phyloP scores from a whole-genome alignment of 2,113 vertebrate species.

The Nothobranchius furzeri region DNA sequence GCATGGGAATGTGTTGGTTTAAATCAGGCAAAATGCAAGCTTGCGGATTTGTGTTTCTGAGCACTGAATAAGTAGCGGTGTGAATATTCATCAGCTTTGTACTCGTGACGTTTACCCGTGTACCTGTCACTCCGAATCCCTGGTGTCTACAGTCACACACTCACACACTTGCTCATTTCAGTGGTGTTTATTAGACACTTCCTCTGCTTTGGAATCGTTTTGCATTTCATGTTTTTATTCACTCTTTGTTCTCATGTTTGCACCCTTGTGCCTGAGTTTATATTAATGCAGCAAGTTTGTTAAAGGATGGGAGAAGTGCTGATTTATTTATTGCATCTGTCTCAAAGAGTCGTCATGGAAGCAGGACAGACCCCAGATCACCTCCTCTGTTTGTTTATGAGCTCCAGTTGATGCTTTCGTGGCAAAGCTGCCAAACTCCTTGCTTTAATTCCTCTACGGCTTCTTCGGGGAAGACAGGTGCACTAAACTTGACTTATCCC shows the following conservation, averaged over 20 bases:
- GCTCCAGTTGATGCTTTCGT: conserved; percentile 43
- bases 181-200: conserved; percentile 7
- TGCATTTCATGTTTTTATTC: conserved; percentile 20
- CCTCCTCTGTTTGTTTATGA: conserved; percentile 60
- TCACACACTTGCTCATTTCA: conserved; percentile 8
- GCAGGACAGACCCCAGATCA: conserved; percentile 40
- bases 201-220: conserved; percentile 23
- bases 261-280: conserved; percentile 1
- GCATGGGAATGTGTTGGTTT: conserved; percentile 23
- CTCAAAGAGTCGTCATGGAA: conserved; percentile 37
- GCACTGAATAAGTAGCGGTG: conserved; percentile 36
- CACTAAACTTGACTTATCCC: conserved; percentile 64
- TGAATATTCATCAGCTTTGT: conserved; percentile 75
- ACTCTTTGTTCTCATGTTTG: conserved; percentile 21
- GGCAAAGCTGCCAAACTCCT: conserved; percentile 45
- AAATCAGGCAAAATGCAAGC: conserved; percentile 26
- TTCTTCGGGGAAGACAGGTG: conserved; percentile 49
- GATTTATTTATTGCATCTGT: conserved; percentile 62
- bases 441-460: conserved; percentile 48
- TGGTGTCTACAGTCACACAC: conserved; percentile 33
- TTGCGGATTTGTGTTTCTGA: conserved; percentile 12
- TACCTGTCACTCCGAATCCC: conserved; percentile 67
- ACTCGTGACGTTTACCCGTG: conserved; percentile 59
- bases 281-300: conserved; percentile 29
- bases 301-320: conserved; percentile 1